These are phyloP conservation scores for Daptonema setosum DNA, from an alignment of 2,888 invertebrate species.

Conservation along the genomic window DNA sequence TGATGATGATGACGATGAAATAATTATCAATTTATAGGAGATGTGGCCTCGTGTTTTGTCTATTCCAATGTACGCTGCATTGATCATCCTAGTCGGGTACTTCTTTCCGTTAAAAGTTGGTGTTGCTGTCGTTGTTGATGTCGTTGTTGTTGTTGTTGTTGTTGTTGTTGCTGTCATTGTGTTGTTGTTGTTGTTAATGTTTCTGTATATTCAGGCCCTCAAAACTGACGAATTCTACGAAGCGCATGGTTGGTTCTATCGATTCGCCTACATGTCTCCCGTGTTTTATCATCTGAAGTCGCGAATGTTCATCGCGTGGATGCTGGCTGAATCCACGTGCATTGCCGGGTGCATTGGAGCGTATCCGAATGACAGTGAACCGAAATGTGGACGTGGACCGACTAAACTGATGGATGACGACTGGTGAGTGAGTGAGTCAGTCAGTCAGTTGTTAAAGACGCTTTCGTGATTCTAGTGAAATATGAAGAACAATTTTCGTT, in stretches of 20 bases:
- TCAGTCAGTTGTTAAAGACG: too few species aligned
- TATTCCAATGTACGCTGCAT: conserved; percentile 43
- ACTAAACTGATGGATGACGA: conserved; percentile 32
- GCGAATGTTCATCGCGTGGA: conserved; percentile 69
- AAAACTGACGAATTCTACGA: conserved; percentile 49
- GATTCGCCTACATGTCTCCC: conserved; percentile 61
- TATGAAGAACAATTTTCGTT: not conserved
- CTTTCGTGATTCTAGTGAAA: too few species aligned
- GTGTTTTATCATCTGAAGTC: conserved; percentile 67
- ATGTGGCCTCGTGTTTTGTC: conserved; percentile 45
- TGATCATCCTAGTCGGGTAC: conserved; percentile 45
- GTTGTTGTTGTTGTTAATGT: not conserved
- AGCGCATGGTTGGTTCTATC: conserved; percentile 46
- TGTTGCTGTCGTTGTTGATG: not conserved
- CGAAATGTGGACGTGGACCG: conserved; percentile 65
- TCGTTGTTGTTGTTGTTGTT: not conserved
- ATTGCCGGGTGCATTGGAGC: conserved; percentile 72
- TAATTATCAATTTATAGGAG: conserved; percentile 18
- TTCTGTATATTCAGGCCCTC: conserved; percentile 46
- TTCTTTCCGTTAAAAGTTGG: conserved; percentile 42
- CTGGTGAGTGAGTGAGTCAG: conserved; percentile 10
- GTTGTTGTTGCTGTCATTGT: not conserved
- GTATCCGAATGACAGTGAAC: conserved; percentile 52
- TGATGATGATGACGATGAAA: not conserved
- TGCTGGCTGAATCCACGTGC: conserved; percentile 74